Evolutionary conservation across 2,888 invertebrate species (phyloP).

Genomic region (Parnassius glacialis): DNA sequence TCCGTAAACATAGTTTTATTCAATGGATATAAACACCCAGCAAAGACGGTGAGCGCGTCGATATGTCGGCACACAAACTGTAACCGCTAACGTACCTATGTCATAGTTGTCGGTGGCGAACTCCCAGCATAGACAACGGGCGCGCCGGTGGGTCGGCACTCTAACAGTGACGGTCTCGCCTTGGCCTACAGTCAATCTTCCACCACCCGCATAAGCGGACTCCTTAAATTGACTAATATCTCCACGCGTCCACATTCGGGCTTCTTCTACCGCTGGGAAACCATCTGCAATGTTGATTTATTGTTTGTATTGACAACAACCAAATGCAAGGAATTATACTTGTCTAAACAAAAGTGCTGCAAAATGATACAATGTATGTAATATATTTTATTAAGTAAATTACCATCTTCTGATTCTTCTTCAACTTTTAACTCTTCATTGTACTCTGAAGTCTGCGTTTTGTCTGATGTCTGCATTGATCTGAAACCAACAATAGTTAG

Average conservation of each 20-base stretch:
- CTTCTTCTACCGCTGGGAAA: constrained; percentile 82
- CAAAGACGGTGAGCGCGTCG: background rate
- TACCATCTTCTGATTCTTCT: constrained; percentile 69
- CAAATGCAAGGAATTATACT: no score
- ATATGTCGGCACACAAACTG: background rate
- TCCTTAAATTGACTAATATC: constrained; percentile 95
- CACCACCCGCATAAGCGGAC: constrained; percentile 90
- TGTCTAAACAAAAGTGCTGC: no score
- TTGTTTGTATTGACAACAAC: no score
- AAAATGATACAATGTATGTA: no score
- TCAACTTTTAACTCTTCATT: constrained; percentile 58
- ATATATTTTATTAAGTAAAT: constrained; percentile 8
- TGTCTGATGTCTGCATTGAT: constrained; percentile 58
- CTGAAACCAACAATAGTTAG: constrained; percentile 40
- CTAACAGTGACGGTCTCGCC: constrained; percentile 98
- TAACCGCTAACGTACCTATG: constrained; percentile 80
- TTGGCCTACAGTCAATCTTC: constrained; percentile 95
- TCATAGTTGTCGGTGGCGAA: constrained; percentile 99
- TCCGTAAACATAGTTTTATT: no score
- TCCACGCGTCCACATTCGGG: constrained; percentile 97
- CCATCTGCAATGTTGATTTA: constrained; percentile 44
- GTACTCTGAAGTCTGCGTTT: constrained; percentile 47
- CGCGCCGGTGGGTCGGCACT: constrained; percentile 97
- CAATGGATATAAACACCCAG: no score
- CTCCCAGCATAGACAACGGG: constrained; percentile 98